phyloP scores from a whole-genome alignment of 64 coral and sea anemone genomes.

The Montipora sp. region DNA sequence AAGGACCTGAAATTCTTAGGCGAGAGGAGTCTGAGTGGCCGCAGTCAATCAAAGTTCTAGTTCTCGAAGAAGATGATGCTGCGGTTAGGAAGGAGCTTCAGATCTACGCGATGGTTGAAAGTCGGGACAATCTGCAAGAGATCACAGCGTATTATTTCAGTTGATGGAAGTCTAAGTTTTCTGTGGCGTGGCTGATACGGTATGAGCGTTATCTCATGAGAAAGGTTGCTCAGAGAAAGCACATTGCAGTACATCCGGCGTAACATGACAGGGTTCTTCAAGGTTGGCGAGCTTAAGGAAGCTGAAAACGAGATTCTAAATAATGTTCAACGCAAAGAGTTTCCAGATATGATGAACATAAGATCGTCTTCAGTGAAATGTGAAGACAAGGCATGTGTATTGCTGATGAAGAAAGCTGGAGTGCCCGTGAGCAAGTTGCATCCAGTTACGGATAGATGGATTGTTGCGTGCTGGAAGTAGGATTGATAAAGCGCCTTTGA shows the following conservation, averaged over 20 bases:
- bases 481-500: background rate
- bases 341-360: too few relatives aligned
- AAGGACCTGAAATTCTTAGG: slow-evolving; percentile 29
- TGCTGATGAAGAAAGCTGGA: background rate
- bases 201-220: background rate
- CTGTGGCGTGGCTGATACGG: background rate
- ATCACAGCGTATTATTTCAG: background rate
- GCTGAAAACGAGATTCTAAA: too few relatives aligned
- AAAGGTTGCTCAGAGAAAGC: too few relatives aligned
- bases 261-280: too few relatives aligned
- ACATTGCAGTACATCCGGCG: too few relatives aligned
- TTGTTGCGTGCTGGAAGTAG: slow-evolving; percentile 31
- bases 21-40: background rate
- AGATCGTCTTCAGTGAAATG: too few relatives aligned
- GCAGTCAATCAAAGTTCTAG: slow-evolving; percentile 22
- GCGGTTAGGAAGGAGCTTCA: slow-evolving; percentile 40
- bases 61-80: slow-evolving; percentile 40
- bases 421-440: slow-evolving; percentile 25
- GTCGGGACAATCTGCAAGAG: background rate
- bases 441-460: background rate
- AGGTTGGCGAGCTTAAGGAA: too few relatives aligned
- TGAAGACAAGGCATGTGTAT: too few relatives aligned
- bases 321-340: too few relatives aligned
- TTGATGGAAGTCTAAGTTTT: background rate
- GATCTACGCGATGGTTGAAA: too few relatives aligned